Evolutionary conservation across 2,797 vertebrate species (phyloP).

Genomic region (Poliocrania exsul): DNA sequence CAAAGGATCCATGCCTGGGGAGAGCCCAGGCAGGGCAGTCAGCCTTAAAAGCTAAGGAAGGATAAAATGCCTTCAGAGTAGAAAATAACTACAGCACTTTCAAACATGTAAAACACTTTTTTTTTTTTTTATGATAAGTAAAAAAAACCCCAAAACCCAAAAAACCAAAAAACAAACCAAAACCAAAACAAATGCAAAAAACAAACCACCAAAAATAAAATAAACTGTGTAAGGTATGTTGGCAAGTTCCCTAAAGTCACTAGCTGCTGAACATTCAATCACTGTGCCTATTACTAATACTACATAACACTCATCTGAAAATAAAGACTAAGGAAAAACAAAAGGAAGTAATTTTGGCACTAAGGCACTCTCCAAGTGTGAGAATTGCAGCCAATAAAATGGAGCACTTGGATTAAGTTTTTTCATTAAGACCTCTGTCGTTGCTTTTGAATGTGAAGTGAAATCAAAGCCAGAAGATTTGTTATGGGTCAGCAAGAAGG

Average conservation of each 20-base stretch:
- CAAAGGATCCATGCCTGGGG: background rate
- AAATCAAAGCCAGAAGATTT: conserved; percentile 43
- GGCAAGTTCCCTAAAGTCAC: background rate
- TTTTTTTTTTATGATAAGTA: background rate
- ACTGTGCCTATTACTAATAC: background rate
- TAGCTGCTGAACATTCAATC: background rate
- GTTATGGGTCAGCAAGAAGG: conserved; percentile 42
- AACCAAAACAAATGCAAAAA: background rate
- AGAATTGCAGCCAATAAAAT: conserved; percentile 14
- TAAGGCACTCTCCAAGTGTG: background rate
- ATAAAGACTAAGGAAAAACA: background rate
- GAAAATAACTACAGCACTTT: background rate
- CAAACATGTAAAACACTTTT: background rate
- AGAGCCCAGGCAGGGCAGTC: background rate
- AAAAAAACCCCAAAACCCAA: background rate
- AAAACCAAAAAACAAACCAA: background rate
- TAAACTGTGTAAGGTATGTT: background rate
- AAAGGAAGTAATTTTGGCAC: conserved; percentile 9
- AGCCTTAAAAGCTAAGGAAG: background rate
- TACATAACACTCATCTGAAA: background rate
- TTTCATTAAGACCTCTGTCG: background rate
- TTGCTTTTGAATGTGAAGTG: conserved; percentile 3
- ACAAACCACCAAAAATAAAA: no score
- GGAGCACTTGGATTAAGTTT: background rate
- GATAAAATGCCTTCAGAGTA: background rate